These are phyloP conservation scores for Dermochelys coriacea DNA, from an alignment of 2,797 vertebrate genomes.

Conservation along the genomic window DNA sequence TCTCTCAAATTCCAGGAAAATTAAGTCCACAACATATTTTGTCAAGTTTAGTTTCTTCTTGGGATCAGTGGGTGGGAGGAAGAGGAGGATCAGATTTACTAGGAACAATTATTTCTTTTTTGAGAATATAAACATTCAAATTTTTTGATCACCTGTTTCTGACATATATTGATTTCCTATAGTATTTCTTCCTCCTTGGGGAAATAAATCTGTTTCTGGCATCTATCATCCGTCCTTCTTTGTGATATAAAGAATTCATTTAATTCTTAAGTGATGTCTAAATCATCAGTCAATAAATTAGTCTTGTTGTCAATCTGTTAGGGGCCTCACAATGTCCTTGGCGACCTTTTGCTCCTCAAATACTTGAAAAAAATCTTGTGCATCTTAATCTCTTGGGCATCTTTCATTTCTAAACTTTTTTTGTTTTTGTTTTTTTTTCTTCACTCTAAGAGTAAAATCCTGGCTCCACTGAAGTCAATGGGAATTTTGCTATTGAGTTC, in stretches of 20 bases:
- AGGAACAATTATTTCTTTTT: not conserved
- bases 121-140: conserved; percentile 40
- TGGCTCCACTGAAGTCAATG: not conserved
- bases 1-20: conserved; percentile 21
- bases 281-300: conserved; percentile 78
- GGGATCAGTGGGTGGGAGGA: no score
- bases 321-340: conserved; percentile 74
- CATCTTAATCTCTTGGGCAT: not conserved
- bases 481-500: not conserved
- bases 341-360: conserved; percentile 71
- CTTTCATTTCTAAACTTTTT: not conserved
- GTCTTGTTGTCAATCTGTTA: conserved; percentile 75
- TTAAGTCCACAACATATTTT: not conserved
- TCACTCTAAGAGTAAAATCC: not conserved
- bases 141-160: conserved; percentile 74
- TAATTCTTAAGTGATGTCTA: conserved; percentile 77
- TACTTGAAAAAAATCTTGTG: conserved; percentile 50
- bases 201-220: conserved; percentile 78
- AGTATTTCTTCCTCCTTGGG: conserved; percentile 72
- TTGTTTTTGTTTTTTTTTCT: not conserved
- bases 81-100: not conserved
- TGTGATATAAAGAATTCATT: conserved; percentile 78
- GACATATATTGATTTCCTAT: conserved; percentile 75
- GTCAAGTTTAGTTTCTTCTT: not conserved
- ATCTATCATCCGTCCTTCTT: conserved; percentile 70